Evolutionary conservation across 1,140 invertebrate genomes (phyloP).

Genomic region (Magallana angulata): DNA sequence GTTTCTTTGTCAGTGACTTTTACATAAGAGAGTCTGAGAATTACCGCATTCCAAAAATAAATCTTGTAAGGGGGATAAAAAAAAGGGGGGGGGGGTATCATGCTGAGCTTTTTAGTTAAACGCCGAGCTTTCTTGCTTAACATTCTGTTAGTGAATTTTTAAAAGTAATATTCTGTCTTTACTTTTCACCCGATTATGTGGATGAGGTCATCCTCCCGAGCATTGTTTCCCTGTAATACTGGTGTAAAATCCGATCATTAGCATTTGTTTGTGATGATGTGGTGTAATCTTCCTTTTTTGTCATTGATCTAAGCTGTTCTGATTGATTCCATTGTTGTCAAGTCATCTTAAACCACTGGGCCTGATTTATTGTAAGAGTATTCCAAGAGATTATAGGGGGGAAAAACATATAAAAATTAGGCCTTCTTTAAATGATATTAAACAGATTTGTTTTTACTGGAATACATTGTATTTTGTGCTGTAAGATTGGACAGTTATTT

Average conservation of each 20-base stretch:
- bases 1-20: neutral
- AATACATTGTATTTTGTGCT: neutral
- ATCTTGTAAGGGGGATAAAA: too few species aligned
- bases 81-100: too few species aligned
- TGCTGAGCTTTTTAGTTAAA: too few species aligned
- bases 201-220: too few species aligned
- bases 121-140: too few species aligned
- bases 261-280: neutral
- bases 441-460: neutral
- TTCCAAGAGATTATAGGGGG: neutral
- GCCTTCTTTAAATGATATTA: neutral
- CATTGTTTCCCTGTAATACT: too few species aligned
- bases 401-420: neutral
- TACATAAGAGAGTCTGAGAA: neutral
- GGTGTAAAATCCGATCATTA: too few species aligned
- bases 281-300: constrained; percentile 2
- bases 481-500: too few species aligned
- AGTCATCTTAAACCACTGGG: constrained; percentile 13
- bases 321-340: constrained; percentile 20
- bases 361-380: constrained; percentile 22
- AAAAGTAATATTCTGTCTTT: too few species aligned
- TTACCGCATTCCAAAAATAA: too few species aligned
- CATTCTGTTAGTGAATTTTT: too few species aligned
- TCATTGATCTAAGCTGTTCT: constrained; percentile 33
- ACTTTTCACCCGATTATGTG: too few species aligned